A percentile compares a stretch with the other conserved stretches of the same genome.
These are phyloP conservation scores for Rhabditoides inermis DNA, from an alignment of 2,888 invertebrate species.

Conservation along the genomic window DNA sequence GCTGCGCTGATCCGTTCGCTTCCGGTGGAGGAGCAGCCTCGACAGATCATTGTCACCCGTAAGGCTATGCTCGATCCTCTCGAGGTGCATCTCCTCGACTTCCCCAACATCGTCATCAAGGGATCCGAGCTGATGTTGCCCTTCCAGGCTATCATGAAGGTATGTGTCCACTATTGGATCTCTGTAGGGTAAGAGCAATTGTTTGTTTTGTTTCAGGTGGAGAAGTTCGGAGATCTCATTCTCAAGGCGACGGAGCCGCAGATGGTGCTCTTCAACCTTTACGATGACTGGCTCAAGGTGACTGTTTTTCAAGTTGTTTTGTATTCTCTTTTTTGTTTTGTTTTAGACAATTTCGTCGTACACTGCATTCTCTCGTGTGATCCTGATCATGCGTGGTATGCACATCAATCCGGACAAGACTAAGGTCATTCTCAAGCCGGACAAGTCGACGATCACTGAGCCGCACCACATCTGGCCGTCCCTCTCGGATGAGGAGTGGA, in stretches of 20 bases:
- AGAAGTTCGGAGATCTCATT: constrained; percentile 97
- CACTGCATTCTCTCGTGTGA: constrained; percentile 92
- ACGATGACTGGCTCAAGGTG: constrained; percentile 92
- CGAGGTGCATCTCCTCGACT: constrained; percentile 94
- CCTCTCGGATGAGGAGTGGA: constrained; percentile 95
- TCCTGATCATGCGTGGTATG: constrained; percentile 85
- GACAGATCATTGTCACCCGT: constrained; percentile 97
- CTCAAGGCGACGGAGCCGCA: constrained; percentile 98
- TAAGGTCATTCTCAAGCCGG: constrained; percentile 94
- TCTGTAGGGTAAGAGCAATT: not conserved
- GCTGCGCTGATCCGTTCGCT: constrained; percentile 95
- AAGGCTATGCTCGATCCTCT: constrained; percentile 99
- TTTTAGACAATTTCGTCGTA: constrained; percentile 83
- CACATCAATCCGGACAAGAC: constrained; percentile 98
- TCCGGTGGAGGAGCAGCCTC: constrained; percentile 98
- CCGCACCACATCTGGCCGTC: constrained; percentile 99
- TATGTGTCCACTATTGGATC: too few relatives aligned
- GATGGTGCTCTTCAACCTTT: constrained; percentile 97
- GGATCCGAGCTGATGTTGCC: constrained; percentile 95
- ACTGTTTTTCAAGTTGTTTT: not conserved
- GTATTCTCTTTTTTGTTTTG: not conserved
- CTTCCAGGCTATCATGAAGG: constrained; percentile 68
- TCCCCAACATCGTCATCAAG: constrained; percentile 99
- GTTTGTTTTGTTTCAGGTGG: constrained; percentile 59
- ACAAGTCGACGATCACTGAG: constrained; percentile 96